Percentiles rank a stretch among this genome's conserved stretches.
Evolutionary conservation across 2,888 invertebrate genomes (phyloP).

Genomic region (Drosophila nigritarsus): DNA sequence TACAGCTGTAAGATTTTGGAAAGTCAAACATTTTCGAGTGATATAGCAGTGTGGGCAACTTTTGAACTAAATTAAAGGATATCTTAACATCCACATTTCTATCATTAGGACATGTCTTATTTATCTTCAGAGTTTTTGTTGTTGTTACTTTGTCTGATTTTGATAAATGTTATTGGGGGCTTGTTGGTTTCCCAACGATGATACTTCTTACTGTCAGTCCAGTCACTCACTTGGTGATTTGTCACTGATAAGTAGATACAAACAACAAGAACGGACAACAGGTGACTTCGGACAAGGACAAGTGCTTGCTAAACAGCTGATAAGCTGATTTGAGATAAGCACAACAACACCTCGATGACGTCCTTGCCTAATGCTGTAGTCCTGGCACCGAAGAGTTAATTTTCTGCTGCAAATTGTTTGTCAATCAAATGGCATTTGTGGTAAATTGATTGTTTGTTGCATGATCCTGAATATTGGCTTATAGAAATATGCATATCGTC

Average conservation of each 20-base stretch:
- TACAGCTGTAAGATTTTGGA: background rate
- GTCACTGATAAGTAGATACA: slow-evolving; percentile 64
- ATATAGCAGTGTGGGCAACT: background rate
- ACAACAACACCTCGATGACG: slow-evolving; percentile 31
- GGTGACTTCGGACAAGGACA: slow-evolving; percentile 32
- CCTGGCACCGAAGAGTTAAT: slow-evolving; percentile 11
- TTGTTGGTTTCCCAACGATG: slow-evolving; percentile 67
- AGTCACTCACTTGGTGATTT: slow-evolving; percentile 64
- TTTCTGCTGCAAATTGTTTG: slow-evolving; percentile 13
- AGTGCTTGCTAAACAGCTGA: slow-evolving; percentile 13
- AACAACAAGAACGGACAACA: slow-evolving; percentile 27
- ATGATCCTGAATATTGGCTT: background rate
- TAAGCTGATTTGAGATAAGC: slow-evolving; percentile 43
- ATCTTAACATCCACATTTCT: background rate
- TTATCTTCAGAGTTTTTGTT: slow-evolving; percentile 20
- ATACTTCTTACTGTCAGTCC: slow-evolving; percentile 69
- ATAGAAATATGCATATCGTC: background rate
- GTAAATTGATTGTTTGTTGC: slow-evolving; percentile 22
- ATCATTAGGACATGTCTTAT: slow-evolving; percentile 6
- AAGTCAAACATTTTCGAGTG: background rate
- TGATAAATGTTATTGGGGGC: slow-evolving; percentile 62
- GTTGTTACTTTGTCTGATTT: slow-evolving; percentile 48
- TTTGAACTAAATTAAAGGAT: background rate
- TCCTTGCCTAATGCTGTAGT: slow-evolving; percentile 8
- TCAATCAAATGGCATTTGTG: slow-evolving; percentile 26